Evolutionary conservation across 2,797 vertebrate species (phyloP).

Genomic region (Fratercula arctica): DNA sequence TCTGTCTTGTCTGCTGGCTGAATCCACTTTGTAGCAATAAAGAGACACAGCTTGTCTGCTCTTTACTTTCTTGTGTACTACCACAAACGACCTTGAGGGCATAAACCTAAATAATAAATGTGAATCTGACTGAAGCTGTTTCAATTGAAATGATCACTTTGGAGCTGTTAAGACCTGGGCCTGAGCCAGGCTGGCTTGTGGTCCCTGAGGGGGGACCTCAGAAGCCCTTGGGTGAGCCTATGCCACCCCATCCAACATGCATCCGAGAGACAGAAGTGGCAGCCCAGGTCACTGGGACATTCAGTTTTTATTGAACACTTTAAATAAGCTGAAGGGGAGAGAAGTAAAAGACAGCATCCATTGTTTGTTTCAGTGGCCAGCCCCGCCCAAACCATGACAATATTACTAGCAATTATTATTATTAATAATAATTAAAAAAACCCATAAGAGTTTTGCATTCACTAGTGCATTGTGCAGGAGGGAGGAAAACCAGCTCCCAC

Average conservation of each 20-base stretch:
- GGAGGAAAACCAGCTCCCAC: not conserved
- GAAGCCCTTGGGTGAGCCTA: not conserved
- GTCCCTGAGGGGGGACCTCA: not conserved
- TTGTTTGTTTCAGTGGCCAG: too few species aligned
- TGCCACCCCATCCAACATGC: not conserved
- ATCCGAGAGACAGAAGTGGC: not conserved
- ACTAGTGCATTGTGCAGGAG: not conserved
- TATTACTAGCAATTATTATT: conserved; percentile 37
- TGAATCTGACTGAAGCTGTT: not conserved
- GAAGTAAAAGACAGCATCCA: too few species aligned
- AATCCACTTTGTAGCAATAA: not conserved
- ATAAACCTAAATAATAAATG: not conserved
- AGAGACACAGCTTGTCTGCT: not conserved
- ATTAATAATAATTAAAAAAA: not conserved
- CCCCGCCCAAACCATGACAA: not conserved
- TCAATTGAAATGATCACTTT: not conserved
- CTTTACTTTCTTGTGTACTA: not conserved
- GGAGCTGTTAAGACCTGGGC: not conserved
- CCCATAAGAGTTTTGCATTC: not conserved
- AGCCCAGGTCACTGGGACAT: not conserved
- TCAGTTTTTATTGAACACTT: conserved; percentile 40
- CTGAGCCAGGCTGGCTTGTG: not conserved
- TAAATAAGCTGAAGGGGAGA: conserved; percentile 33
- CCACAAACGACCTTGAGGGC: not conserved
- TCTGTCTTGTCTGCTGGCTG: not conserved